Evolutionary conservation across 2,888 invertebrate species (phyloP).

Genomic region (Heliconius ethilla): DNA sequence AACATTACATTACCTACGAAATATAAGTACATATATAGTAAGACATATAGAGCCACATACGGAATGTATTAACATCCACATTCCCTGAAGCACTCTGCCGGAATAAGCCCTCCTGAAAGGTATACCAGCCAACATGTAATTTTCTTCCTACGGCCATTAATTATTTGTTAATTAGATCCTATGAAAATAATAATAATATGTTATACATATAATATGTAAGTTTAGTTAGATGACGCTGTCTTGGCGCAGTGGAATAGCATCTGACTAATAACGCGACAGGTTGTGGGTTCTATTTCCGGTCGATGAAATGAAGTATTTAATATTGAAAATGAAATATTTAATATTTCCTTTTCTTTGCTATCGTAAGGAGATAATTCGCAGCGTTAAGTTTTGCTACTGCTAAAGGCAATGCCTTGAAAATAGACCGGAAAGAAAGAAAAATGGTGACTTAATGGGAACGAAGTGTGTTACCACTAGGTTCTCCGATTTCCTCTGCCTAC

Average conservation of each 20-base stretch:
- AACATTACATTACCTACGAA: neutral
- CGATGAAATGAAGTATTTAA: too few relatives aligned
- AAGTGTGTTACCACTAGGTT: too few relatives aligned
- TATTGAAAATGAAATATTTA: too few relatives aligned
- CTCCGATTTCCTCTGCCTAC: too few relatives aligned
- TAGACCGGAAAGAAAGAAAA: too few relatives aligned
- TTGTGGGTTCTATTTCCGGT: neutral
- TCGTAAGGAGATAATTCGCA: too few relatives aligned
- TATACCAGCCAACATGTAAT: neutral
- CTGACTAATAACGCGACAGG: too few relatives aligned
- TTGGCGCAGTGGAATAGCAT: too few relatives aligned
- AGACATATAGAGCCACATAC: neutral
- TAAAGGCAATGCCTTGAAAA: too few relatives aligned
- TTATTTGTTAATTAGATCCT: constrained; percentile 5
- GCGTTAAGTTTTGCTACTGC: too few relatives aligned
- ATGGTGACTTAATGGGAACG: neutral
- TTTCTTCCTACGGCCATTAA: neutral
- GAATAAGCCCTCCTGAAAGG: constrained; percentile 11
- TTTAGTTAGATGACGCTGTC: neutral
- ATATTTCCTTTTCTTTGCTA: too few relatives aligned
- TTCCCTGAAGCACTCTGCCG: constrained; percentile 15
- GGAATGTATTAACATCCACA: constrained; percentile 15
- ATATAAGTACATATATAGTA: neutral
- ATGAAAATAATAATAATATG: neutral
- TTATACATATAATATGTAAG: neutral